phyloP scores from a whole-genome alignment of 2,797 vertebrate species.

The Petrocephalus schoutedeni region DNA sequence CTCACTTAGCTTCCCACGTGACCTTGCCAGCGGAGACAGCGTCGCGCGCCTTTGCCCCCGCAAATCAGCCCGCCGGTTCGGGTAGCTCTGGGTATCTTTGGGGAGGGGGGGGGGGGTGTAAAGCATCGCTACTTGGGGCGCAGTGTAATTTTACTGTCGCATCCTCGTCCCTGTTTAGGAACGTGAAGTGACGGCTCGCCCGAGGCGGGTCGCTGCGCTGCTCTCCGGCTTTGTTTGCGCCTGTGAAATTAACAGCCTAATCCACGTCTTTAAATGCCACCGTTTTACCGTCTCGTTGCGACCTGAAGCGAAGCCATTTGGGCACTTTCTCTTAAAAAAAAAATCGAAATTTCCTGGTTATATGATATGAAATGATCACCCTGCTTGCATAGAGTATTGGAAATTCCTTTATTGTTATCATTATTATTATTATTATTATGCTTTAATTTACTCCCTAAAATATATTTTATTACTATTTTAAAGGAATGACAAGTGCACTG shows the following conservation, averaged over 20 bases:
- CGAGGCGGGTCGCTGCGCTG: conserved; percentile 29
- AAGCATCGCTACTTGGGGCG: conserved; percentile 22
- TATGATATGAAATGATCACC: neutral
- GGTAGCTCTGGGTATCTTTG: conserved; percentile 20
- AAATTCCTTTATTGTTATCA: neutral
- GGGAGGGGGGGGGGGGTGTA: conserved; percentile 25
- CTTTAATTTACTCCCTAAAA: neutral
- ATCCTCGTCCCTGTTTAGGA: conserved; percentile 29
- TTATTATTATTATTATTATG: neutral
- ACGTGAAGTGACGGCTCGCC: conserved; percentile 39
- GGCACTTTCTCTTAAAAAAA: neutral
- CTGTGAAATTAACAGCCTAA: neutral
- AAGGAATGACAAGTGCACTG: neutral
- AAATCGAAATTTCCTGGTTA: neutral
- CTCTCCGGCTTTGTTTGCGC: conserved; percentile 32
- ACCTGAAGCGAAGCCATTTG: neutral
- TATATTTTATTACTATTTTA: neutral
- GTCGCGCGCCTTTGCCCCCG: conserved; percentile 10
- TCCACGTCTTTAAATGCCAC: neutral
- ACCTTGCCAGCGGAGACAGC: conserved; percentile 22
- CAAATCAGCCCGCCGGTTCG: neutral
- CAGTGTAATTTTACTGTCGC: conserved; percentile 35
- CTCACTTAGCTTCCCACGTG: neutral
- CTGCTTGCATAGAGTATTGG: neutral
- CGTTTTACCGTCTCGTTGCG: neutral